Conservation (phyloP, 1,140 invertebrate species). For the Ips nitidus region DNA sequence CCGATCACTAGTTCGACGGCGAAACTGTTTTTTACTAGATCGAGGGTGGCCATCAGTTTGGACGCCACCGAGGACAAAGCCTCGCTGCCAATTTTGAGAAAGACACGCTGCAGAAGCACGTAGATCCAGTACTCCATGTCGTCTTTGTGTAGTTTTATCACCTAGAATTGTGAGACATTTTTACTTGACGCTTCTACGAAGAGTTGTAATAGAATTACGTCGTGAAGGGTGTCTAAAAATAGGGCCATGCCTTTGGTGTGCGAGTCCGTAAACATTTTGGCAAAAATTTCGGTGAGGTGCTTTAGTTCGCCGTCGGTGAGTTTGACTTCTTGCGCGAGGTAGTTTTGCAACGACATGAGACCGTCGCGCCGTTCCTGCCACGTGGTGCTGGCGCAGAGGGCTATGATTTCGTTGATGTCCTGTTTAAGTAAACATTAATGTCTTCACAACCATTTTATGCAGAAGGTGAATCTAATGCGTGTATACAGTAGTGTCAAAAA, state of each 20-base stretch:
- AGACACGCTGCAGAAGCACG: conserved; percentile 72
- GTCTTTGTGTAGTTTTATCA: conserved; percentile 83
- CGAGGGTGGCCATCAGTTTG: conserved; percentile 85
- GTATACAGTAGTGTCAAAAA: too few species aligned
- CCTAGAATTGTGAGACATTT: background rate
- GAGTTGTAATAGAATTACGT: conserved; percentile 51
- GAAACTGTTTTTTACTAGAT: conserved; percentile 78
- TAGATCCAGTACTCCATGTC: conserved; percentile 92
- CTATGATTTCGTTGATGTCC: conserved; percentile 88
- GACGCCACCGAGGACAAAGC: conserved; percentile 85
- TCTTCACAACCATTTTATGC: background rate
- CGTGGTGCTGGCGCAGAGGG: conserved; percentile 80
- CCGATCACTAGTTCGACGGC: conserved; percentile 62
- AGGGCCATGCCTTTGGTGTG: conserved; percentile 94
- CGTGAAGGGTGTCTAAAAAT: conserved; percentile 89
- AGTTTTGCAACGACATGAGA: conserved; percentile 75
- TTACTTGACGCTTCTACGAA: background rate
- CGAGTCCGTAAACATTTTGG: conserved; percentile 97
- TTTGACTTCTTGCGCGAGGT: conserved; percentile 70
- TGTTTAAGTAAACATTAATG: conserved; percentile 48
- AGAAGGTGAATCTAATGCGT: too few species aligned
- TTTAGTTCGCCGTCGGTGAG: conserved; percentile 73
- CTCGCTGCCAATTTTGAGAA: conserved; percentile 89
- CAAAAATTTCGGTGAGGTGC: conserved; percentile 86
- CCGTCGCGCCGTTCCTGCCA: conserved; percentile 94